Base-by-base conservation (phyloP, 1,140 invertebrate genomes). In the Anoplophora glabripennis region DNA sequence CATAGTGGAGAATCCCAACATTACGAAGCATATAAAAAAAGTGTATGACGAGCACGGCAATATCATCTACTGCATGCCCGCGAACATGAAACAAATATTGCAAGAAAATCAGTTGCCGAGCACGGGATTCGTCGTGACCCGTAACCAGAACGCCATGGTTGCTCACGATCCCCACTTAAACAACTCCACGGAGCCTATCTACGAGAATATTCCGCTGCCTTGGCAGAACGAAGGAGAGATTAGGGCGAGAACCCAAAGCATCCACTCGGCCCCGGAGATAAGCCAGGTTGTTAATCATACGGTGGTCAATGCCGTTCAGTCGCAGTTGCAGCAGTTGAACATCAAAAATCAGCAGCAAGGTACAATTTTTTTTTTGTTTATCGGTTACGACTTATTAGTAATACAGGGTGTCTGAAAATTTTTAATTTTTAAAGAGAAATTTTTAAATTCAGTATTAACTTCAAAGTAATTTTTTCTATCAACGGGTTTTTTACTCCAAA, bases 131-230 rank as follows among this genome's bases (percentile, higher is more conserved):
- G 77, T 82, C 33, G 59, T 82, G 8, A 79, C 79, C 4, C 75
- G 78, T n/a, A 75, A 76, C 44, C 77, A 78, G 51, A 76, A 76
- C 52, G 45, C 70, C 15, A 65, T 72, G 41, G 60, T 69, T 7
- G 66, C 70, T 21, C 64, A 68, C 53, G 68, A 67, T 52, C 46
- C 64, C 2, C 64, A 70, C 51, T 45, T 76, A 14, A 76, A 68
- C 33, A 78, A 79, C 60, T 75, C 81, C 0, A 77, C 79, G 15
- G 88, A 90, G 70, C 88, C 88, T 1, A 90, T 90, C 56, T 90
- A 90, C 71, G 88, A 90, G 70, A 90, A 90, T 65, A 85, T 90
- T 7, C 87, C 86, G 8, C 64, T 87, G 17, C 79, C 83, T 0
- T 84, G 83, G 76, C 81, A 83, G 53, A 81, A 77, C 59, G 79